Evolutionary conservation across 1,140 invertebrate species (phyloP), one percentile per base, ranked within the genome.

Genomic region (Eciton burchellii): DNA sequence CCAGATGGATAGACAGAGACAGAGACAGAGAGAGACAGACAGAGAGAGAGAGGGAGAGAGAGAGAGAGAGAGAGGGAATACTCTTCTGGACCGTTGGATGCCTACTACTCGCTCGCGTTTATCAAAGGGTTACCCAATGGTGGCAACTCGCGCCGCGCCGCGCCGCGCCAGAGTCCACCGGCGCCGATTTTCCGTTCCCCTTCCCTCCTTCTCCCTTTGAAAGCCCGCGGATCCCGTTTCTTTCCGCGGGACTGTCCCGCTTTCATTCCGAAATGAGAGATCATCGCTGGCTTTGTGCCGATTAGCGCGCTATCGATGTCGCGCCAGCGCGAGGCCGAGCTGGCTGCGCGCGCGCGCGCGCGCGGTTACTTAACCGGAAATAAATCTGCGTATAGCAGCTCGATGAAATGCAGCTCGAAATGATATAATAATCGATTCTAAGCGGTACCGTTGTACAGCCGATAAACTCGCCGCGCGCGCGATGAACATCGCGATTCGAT

Each of bases 351-450:
- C n/a, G n/a, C n/a, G 41, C 45, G 60, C n/a, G 12, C 35, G 57
- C 14, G 49, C 16, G 19, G 16, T 66, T 77, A 62, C 62, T n/a
- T 63, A 43, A 56, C 49, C 35, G 74, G 74, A 77, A 76, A 65
- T 76, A 65, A 77, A 60, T 60, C 41, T 41, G 71, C 35, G 6
- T 6, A 60, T 21, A 21, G 16, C 12, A n/a, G 66, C 29, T 24
- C 66, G 14, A 24, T 71, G 71, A 73, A 45, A 54, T 14, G 62
- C 49, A 56, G 14, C 56, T n/a, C n/a, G 72, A 47, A 62, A 74
- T 45, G 19, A 66, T 65, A 77, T 54, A 65, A 77, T 66, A 77
- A 66, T 77, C 74, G 49, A 65, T 77, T 65, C 29, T 43, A 77
- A 77, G 26, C 45, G 56, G n/a, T 12, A 56, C 12, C 26, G 59